phyloP scores from a whole-genome alignment of 2,113 vertebrate genomes.

The Phaethon lepturus region DNA sequence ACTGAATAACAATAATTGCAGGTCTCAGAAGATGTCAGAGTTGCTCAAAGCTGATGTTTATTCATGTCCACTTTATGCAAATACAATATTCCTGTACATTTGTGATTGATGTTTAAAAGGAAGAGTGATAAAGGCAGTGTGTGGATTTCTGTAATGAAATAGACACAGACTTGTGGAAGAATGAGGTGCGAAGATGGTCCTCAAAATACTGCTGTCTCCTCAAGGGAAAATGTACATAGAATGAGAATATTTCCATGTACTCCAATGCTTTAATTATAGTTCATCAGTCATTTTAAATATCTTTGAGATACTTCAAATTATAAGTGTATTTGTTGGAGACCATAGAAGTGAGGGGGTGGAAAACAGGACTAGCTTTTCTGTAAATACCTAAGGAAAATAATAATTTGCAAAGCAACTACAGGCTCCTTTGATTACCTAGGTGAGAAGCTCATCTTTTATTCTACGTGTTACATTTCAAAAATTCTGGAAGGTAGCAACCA shows the following conservation, averaged over 20 bases:
- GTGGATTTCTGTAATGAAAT: neutral
- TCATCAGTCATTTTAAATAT: neutral
- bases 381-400: neutral
- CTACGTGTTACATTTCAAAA: neutral
- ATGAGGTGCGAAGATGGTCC: neutral
- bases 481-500: neutral
- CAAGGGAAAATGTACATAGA: neutral
- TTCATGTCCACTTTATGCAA: neutral
- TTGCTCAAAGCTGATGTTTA: neutral
- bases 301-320: neutral
- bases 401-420: neutral
- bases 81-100: neutral
- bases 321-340: neutral
- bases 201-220: neutral
- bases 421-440: neutral
- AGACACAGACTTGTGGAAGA: neutral
- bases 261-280: neutral
- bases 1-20: neutral
- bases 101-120: neutral
- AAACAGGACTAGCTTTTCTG: neutral
- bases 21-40: neutral
- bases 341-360: accelerated
- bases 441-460: neutral
- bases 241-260: neutral
- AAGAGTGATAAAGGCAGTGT: neutral